A percentile compares a stretch with the other conserved stretches of the same genome.
Conservation (phyloP, 1,140 invertebrate genomes). For the fruit fly (Drosophila melanogaster) region DNA sequence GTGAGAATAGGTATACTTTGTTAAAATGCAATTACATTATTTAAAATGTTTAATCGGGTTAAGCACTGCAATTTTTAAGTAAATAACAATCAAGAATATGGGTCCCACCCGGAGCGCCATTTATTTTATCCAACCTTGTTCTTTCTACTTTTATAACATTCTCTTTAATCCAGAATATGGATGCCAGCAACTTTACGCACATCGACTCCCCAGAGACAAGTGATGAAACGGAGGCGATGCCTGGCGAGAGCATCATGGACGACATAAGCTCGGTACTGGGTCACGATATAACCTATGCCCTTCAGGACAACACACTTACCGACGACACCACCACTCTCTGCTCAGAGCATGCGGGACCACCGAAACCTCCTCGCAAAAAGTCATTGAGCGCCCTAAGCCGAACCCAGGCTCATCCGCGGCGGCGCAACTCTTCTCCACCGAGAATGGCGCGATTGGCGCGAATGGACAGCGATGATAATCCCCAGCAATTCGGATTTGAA, state of each 20-base stretch:
- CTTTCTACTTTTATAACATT: not conserved
- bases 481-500: constrained; percentile 88
- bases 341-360: constrained; percentile 84
- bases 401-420: constrained; percentile 77
- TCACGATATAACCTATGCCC: constrained; percentile 87
- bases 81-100: not conserved
- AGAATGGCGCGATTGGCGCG: constrained; percentile 51
- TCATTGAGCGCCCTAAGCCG: constrained; percentile 56
- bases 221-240: constrained; percentile 89
- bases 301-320: constrained; percentile 88
- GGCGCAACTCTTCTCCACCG: constrained; percentile 84
- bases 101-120: not conserved
- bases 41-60: too few relatives aligned
- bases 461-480: constrained; percentile 85
- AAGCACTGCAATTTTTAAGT: too few relatives aligned
- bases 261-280: constrained; percentile 91
- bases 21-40: not conserved
- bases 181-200: constrained; percentile 88
- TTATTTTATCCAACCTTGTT: not conserved
- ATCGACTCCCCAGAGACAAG: constrained; percentile 93
- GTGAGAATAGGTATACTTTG: constrained; percentile 19
- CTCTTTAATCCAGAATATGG: constrained; percentile 56
- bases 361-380: constrained; percentile 70
- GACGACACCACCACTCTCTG: constrained; percentile 88
- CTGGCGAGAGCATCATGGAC: constrained; percentile 90